Percentiles rank a stretch among this genome's conserved stretches.
Evolutionary conservation across 2,113 vertebrate genomes (phyloP).

Genomic region (Sporophila hypoxantha): DNA sequence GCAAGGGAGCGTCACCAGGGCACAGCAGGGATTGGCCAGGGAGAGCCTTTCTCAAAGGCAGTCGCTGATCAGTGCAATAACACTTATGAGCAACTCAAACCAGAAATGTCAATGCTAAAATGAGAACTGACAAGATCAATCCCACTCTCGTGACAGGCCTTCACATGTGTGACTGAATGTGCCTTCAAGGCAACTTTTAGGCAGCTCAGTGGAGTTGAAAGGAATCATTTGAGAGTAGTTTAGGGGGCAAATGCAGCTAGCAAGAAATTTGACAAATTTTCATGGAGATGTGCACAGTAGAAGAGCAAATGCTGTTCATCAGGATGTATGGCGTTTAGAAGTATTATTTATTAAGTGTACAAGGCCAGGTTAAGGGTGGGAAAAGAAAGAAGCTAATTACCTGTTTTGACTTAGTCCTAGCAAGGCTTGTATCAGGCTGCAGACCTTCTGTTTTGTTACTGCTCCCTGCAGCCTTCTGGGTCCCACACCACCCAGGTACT

Average conservation of each 20-base stretch:
- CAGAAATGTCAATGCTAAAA: background rate
- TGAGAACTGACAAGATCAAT: background rate
- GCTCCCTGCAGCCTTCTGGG: background rate
- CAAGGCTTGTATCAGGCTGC: background rate
- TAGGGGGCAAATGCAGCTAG: background rate
- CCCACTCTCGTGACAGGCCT: background rate
- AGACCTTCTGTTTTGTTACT: background rate
- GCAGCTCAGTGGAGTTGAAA: background rate
- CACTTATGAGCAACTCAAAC: background rate
- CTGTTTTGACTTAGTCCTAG: background rate
- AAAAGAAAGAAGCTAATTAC: background rate
- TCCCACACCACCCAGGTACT: background rate
- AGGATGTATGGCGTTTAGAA: background rate
- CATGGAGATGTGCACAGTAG: background rate
- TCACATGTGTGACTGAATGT: background rate
- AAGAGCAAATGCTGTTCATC: background rate
- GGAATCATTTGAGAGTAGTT: background rate
- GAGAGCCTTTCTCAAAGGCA: too few relatives aligned
- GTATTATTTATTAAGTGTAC: background rate
- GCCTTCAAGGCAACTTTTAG: background rate
- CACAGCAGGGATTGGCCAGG: background rate
- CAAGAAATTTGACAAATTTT: background rate
- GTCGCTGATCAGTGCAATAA: rapidly evolving
- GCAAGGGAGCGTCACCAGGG: background rate
- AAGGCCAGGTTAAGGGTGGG: background rate